phyloP scores from a whole-genome alignment of 1,140 invertebrate species.

The Lasioglossum baleicum region DNA sequence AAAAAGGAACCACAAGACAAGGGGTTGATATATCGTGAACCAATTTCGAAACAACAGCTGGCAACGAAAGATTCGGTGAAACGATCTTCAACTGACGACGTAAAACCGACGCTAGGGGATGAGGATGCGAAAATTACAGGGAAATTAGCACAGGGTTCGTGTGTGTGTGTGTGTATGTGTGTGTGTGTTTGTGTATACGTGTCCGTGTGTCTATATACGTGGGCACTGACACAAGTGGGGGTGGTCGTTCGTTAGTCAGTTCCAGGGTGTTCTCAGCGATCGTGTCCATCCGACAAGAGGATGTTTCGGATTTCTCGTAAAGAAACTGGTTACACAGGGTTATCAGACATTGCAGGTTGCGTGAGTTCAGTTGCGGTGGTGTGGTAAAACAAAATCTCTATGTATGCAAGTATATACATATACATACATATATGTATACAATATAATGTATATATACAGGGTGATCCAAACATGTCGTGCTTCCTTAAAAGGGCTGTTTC shows the following conservation, averaged over 20 bases:
- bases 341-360: slow-evolving; percentile 63
- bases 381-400: slow-evolving; percentile 42
- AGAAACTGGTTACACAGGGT: slow-evolving; percentile 53
- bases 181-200: slow-evolving; percentile 4
- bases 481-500: no score
- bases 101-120: slow-evolving; percentile 1
- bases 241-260: slow-evolving; percentile 53
- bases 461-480: no score
- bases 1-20: no score
- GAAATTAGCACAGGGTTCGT: slow-evolving; percentile 55
- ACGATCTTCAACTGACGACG: slow-evolving; percentile 24
- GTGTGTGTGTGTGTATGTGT: slow-evolving; percentile 11
- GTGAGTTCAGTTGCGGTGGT: slow-evolving; percentile 65
- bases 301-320: slow-evolving; percentile 58
- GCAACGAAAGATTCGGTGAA: slow-evolving; percentile 42
- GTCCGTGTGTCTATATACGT: slow-evolving; percentile 28
- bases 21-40: neutral
- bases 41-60: slow-evolving; percentile 20
- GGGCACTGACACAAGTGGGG: slow-evolving; percentile 44
- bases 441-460: no score
- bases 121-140: slow-evolving; percentile 29
- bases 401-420: slow-evolving; percentile 12
- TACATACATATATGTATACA: neutral
- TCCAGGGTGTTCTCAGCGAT: slow-evolving; percentile 56
- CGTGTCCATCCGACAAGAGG: slow-evolving; percentile 67